Evolutionary conservation across 1,140 invertebrate genomes (phyloP), one percentile per base, ranked within the genome.

Genomic region (Proales similis): DNA sequence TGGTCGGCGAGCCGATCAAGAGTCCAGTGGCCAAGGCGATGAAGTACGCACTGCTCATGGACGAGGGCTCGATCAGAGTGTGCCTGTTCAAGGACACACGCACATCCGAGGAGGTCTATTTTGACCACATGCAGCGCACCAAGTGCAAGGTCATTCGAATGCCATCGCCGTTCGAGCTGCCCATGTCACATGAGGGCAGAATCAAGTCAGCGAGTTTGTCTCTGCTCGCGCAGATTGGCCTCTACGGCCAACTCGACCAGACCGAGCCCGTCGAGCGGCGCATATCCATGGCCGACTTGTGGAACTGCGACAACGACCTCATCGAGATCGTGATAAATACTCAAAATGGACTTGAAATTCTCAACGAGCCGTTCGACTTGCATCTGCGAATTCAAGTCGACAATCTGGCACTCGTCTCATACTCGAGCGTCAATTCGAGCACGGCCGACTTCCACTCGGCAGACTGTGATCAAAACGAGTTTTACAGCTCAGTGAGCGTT

Each of bases 251-350:
- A 17, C 19, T 53, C 26, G 42, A 39, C 11, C 38, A 53, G 38
- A 39, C 49, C 3, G 49, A 53, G 6, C 42, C 49, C 4, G 42
- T 38, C 17, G 24, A 38, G 14, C 22, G 49, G 7, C 38, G 42
- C 38, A 38, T 53, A 36, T 22, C 33, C 17, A 11, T 53, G n/a
- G 38, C 14, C 7, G 49, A 53, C 14, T 39, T 53, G 38, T 53
- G 49, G 49, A 53, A 53, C 29, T 36, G 33, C 2, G 42, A 38
- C 17, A 24, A 6, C 14, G 49, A 53, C 42, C 42, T 53, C 42
- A 53, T 53, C 27, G 49, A 53, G 42, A 53, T 53, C 29, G 33
- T 39, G 42, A 53, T 53, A 17, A 53, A 53, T 53, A 38, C 38
- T 19, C 49, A 53, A 19, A 17, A 22, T 17, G n/a, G 30, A 14